Percentiles rank a stretch among this genome's conserved stretches.
Evolutionary conservation across 1,140 invertebrate species (phyloP).

Genomic region (Leptestheria dahalacensis): DNA sequence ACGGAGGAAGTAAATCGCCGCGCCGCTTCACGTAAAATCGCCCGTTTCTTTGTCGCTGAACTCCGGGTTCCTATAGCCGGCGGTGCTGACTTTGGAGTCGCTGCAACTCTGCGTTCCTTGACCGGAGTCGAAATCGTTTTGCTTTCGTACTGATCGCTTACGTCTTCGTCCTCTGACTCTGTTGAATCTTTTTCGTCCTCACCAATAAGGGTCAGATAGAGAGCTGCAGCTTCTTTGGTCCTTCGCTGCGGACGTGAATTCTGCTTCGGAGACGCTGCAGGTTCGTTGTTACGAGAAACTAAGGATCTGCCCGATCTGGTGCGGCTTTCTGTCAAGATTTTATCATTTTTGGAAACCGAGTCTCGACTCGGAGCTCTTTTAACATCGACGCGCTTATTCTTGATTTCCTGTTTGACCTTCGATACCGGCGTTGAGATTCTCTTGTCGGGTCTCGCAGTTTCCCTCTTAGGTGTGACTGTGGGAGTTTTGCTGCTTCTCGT

Average conservation of each 20-base stretch:
- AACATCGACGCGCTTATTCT: neutral
- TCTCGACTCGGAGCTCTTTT: neutral
- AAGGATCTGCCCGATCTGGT: neutral
- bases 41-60: slow-evolving; percentile 13
- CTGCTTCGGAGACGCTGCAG: neutral
- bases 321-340: neutral
- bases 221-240: slow-evolving; percentile 55
- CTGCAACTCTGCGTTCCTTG: slow-evolving; percentile 15
- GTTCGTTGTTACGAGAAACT: neutral
- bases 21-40: neutral
- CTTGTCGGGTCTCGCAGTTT: too few species aligned
- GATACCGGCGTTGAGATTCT: too few species aligned
- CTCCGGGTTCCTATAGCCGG: slow-evolving; percentile 19
- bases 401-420: neutral
- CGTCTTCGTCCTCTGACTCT: slow-evolving; percentile 18
- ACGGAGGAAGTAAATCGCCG: neutral
- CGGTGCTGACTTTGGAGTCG: slow-evolving; percentile 21
- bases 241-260: slow-evolving; percentile 42
- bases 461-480: too few species aligned
- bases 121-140: slow-evolving; percentile 5
- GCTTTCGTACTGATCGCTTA: slow-evolving; percentile 4
- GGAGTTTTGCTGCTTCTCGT: too few species aligned
- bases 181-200: slow-evolving; percentile 13
- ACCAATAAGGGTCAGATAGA: slow-evolving; percentile 56
- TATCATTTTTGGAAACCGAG: neutral